These are phyloP conservation scores for Lepidocolaptes lacrymiger DNA, from an alignment of 2,797 vertebrate species.

Conservation along the genomic window DNA sequence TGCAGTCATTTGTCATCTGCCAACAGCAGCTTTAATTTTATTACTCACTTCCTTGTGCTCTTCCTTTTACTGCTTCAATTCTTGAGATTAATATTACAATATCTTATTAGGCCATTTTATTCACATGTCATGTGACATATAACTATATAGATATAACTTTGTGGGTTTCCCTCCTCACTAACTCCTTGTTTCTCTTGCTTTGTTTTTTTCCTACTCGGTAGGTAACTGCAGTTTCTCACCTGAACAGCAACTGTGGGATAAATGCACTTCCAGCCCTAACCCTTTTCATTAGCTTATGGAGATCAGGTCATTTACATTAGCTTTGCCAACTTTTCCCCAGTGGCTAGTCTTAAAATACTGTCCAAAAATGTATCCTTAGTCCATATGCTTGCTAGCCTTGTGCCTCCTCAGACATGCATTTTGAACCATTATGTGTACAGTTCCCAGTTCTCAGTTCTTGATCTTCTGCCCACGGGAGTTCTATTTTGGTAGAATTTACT, in stretches of 20 bases:
- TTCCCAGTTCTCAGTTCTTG: not conserved
- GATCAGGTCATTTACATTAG: not conserved
- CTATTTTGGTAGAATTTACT: constrained; percentile 33
- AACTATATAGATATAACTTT: not conserved
- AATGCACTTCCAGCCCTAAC: not conserved
- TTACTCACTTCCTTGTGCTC: not conserved
- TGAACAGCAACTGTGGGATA: not conserved
- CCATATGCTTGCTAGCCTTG: not conserved
- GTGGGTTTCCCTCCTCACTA: not conserved
- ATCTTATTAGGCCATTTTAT: not conserved
- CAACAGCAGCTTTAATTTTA: not conserved
- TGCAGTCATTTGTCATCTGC: not conserved
- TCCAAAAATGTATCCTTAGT: not conserved
- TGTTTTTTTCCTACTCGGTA: not conserved
- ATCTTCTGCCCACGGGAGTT: not conserved
- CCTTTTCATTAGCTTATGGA: not conserved
- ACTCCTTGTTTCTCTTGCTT: not conserved
- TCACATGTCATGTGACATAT: not conserved
- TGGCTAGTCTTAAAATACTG: not conserved
- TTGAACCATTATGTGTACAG: not conserved
- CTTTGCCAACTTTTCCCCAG: not conserved
- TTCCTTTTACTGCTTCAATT: not conserved
- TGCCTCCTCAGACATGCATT: not conserved
- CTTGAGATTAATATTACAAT: not conserved
- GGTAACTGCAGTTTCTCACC: not conserved